Conservation (phyloP, 2,888 invertebrate genomes). For the Spodoptera picta region DNA sequence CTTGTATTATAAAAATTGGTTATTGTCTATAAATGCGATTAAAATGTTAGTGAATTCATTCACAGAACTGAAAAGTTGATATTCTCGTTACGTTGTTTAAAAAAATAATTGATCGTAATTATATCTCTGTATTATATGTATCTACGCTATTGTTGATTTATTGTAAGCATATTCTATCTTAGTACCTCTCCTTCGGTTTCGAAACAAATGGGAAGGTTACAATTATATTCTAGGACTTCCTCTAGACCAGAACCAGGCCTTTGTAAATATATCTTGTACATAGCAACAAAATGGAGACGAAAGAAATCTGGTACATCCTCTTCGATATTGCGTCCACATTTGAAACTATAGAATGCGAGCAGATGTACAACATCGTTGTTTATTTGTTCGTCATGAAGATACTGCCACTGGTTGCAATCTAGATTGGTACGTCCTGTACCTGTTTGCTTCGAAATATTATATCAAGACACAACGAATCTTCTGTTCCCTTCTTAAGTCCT, state of each 20-base stretch:
- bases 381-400: constrained; percentile 14
- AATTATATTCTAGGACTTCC: constrained; percentile 46
- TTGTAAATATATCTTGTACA: constrained; percentile 42
- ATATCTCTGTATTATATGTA: constrained; percentile 82
- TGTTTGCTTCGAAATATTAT: constrained; percentile 63
- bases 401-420: constrained; percentile 20
- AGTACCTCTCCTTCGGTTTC: constrained; percentile 58
- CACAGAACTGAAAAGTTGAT: constrained; percentile 88
- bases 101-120: constrained; percentile 80
- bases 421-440: constrained; percentile 27
- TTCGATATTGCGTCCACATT: constrained; percentile 32
- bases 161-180: constrained; percentile 80
- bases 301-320: constrained; percentile 20
- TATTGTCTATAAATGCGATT: constrained; percentile 70
- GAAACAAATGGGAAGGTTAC: constrained; percentile 54
- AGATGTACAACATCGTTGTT: constrained; percentile 18
- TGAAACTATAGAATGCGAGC: constrained; percentile 18
- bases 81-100: constrained; percentile 87
- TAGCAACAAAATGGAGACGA: constrained; percentile 11
- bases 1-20: constrained; percentile 58
- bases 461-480: constrained; percentile 80
- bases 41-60: constrained; percentile 85
- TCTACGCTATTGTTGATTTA: constrained; percentile 85
- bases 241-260: constrained; percentile 34
- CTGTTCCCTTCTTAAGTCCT: constrained; percentile 72